These are phyloP conservation scores for Penaeus japonicus DNA, from an alignment of 1,140 invertebrate species.

Conservation along the genomic window DNA sequence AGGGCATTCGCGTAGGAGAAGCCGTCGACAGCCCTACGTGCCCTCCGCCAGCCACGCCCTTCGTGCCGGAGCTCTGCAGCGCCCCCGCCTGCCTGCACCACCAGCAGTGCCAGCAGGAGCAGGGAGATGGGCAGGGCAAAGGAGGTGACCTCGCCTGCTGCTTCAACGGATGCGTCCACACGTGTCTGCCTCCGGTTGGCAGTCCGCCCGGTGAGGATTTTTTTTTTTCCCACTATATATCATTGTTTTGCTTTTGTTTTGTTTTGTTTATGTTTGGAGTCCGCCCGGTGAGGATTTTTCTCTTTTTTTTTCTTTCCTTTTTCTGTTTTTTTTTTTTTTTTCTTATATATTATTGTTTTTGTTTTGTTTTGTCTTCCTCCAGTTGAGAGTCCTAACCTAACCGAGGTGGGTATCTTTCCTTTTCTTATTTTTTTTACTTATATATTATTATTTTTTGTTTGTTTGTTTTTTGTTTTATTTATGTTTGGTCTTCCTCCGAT, in stretches of 20 bases:
- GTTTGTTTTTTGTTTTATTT: no score
- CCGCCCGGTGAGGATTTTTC: not conserved
- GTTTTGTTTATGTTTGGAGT: not conserved
- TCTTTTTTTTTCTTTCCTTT: not conserved
- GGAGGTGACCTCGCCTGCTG: conserved; percentile 2
- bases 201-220: conserved; percentile 11
- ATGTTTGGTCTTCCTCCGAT: no score
- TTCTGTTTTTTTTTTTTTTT: not conserved
- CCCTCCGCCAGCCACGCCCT: conserved; percentile 3
- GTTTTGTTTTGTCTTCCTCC: no score
- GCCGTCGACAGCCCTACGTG: not conserved
- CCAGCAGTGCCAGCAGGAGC: conserved; percentile 16
- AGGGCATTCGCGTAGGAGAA: not conserved
- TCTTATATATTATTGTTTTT: no score
- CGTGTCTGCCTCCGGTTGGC: conserved; percentile 19
- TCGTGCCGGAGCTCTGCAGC: conserved; percentile 11
- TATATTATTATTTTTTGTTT: no score
- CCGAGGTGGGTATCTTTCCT: no score
- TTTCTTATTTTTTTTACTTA: no score
- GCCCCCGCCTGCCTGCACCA: conserved; percentile 46
- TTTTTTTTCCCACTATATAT: no score
- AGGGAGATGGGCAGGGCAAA: no score
- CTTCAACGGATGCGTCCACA: conserved; percentile 48
- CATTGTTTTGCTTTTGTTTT: not conserved
- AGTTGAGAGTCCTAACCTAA: no score